phyloP scores from a whole-genome alignment of 2,888 invertebrate genomes.

The Zonitis immaculata region DNA sequence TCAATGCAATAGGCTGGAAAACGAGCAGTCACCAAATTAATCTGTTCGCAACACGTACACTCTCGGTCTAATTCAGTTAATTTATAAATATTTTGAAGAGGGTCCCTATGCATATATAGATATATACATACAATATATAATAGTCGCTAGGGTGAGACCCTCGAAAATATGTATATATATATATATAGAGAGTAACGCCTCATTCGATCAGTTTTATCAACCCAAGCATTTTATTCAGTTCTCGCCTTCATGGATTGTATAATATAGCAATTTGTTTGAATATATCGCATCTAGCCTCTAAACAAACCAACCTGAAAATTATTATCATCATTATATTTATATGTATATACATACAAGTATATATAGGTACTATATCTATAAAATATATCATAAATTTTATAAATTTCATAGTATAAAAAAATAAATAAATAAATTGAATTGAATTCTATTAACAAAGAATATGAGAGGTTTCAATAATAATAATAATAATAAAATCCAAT shows the following conservation, averaged over 20 bases:
- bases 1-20: background rate
- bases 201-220: constrained; percentile 45
- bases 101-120: too few relatives aligned
- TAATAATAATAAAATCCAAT: constrained; percentile 26
- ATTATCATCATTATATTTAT: background rate
- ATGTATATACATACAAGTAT: background rate
- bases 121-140: too few relatives aligned
- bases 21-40: constrained; percentile 3
- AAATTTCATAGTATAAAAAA: too few relatives aligned
- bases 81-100: constrained; percentile 44
- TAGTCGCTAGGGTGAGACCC: constrained; percentile 20
- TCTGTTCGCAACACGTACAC: constrained; percentile 4
- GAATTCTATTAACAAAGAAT: constrained; percentile 24
- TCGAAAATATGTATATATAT: too few relatives aligned
- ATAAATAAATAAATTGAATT: too few relatives aligned
- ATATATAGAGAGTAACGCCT: constrained; percentile 41
- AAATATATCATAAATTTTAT: too few relatives aligned
- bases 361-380: too few relatives aligned
- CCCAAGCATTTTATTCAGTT: constrained; percentile 42
- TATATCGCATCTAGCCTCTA: constrained; percentile 5
- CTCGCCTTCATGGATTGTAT: constrained; percentile 45
- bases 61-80: constrained; percentile 40
- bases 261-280: constrained; percentile 44
- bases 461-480: constrained; percentile 26
- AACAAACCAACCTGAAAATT: constrained; percentile 1